Conservation (phyloP, 2,797 vertebrate genomes). For the Silurus lanzhouensis region DNA sequence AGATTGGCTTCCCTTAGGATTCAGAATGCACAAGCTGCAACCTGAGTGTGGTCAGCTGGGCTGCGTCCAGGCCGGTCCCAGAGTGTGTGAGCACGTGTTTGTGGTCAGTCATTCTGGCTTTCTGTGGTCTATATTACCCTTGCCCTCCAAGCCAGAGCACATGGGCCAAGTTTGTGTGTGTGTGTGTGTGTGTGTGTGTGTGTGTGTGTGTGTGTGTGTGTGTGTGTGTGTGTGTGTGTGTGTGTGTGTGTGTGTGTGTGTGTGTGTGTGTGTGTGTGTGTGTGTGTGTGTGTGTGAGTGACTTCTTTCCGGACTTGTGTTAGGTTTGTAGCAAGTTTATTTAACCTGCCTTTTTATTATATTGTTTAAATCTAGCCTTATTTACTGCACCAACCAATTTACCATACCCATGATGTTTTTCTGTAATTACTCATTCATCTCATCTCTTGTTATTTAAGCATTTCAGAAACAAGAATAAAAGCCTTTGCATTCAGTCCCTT, state of each 20-base stretch:
- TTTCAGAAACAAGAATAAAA: constrained; percentile 37
- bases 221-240: not conserved
- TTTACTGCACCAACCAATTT: not conserved
- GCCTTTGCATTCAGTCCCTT: constrained; percentile 38
- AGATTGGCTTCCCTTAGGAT: constrained; percentile 47
- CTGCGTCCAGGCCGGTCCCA: constrained; percentile 51
- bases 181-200: not conserved
- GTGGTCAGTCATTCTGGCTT: constrained; percentile 37
- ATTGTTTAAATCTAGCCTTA: not conserved
- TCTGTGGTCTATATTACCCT: constrained; percentile 35
- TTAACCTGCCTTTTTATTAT: no score
- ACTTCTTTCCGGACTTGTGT: not conserved
- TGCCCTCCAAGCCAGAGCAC: not conserved
- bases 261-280: not conserved
- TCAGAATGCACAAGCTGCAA: constrained; percentile 36
- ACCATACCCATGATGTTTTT: not conserved
- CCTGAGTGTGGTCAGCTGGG: constrained; percentile 51
- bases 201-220: not conserved
- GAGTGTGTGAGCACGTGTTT: constrained; percentile 35
- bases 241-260: not conserved
- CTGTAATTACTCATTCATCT: constrained; percentile 35
- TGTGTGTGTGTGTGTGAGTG: not conserved
- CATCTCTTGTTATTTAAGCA: not conserved
- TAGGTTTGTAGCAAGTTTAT: no score
- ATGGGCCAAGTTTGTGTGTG: not conserved